Base-by-base conservation (phyloP, 35 echinoderm and acorn worm species). In the Apostichopus californicus region DNA sequence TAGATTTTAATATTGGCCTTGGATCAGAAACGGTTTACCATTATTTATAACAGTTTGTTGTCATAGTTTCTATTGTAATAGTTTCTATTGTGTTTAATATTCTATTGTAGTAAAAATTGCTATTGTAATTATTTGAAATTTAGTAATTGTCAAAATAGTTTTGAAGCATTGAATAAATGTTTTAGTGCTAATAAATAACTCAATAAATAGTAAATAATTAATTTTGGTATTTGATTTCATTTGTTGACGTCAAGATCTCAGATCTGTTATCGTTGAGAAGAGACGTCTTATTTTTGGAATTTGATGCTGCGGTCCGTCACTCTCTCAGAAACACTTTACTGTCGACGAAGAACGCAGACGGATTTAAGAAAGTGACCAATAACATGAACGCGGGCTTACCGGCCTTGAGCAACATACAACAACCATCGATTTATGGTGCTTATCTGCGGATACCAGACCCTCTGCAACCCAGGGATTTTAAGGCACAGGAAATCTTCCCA, bases 241-340 rank as follows among this genome's bases (percentile, higher is more conserved):
- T 46, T 46, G 1, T 46, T 2, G 2, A 46, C 34, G 2, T 46
- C 34, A 55, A 98, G 97, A 92, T 98, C 80, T 93, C 94, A 54
- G 97, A 98, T 80, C 93, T 94, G 18, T 78, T 98, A 65, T 88
- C 90, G 34, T 83, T 98, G 72, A 75, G 97, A 82, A 91, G 95
- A 59, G 97, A 96, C 22, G 93, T 96, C 55, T 80, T 98, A 12
- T 98, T 98, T 81, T 56, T 98, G n/a, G 97, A 96, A 81, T 98
- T 96, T 85, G 97, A 98, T 65, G 81, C 97, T 0, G 91, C 93
- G 1, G 79, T 96, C 56, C 91, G 97, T 54, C 95, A 98, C 91
- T 94, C 97, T 53, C 81, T 98, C n/a, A 78, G 97, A 21, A 93
- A 96, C 61, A 98, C 97, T 1, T 91, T 96, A 13, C 94, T 98